Evolutionary conservation across 2,888 invertebrate species (phyloP), one percentile per base, ranked within the genome.

Genomic region (Omphaloscelis lunosa): DNA sequence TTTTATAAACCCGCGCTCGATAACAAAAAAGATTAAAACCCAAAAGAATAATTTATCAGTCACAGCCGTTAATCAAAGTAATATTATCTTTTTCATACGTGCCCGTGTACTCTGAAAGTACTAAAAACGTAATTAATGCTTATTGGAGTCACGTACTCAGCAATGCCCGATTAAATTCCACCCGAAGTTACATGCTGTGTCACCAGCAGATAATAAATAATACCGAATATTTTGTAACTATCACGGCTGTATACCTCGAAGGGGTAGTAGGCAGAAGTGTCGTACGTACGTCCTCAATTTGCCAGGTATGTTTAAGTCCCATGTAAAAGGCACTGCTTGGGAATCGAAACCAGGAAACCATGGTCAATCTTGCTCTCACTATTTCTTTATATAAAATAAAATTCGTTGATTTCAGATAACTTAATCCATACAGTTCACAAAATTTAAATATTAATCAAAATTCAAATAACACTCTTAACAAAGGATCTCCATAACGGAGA

Each of bases 111-210:
- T 84, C 88, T 89, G 87, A 86, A 85, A 82, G 84, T 86, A 86
- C 87, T 89, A 88, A 86, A 91, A 90, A 84, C 69, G 88, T 91
- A 92, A 93, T 93, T 93, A 93, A 92, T 90, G 90, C 87, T 89
- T 89, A 91, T 92, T 91, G 89, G 87, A 88, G 89, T 89, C 90
- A 90, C 91, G 91, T 87, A 75, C 86, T 63, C 75, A 68, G 58
- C 77, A 72, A 70, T 59, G 77, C 74, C 72, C 77, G 83, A 83
- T 89, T 85, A 82, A 87, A 88, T 87, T 84, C 75, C 27, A 78
- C n/a, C 66, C 58, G 17, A 77, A 78, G 77, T 85, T 77, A 79
- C 80, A 81, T 85, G 79, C 72, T 70, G 73, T 79, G 73, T 80
- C 79, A 80, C 66, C 67, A 29, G 29, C 70, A 41, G 63, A 67